Evolutionary conservation across 92 coral and sea anemone genomes (phyloP).

Genomic region (Palythoa caribaeorum): DNA sequence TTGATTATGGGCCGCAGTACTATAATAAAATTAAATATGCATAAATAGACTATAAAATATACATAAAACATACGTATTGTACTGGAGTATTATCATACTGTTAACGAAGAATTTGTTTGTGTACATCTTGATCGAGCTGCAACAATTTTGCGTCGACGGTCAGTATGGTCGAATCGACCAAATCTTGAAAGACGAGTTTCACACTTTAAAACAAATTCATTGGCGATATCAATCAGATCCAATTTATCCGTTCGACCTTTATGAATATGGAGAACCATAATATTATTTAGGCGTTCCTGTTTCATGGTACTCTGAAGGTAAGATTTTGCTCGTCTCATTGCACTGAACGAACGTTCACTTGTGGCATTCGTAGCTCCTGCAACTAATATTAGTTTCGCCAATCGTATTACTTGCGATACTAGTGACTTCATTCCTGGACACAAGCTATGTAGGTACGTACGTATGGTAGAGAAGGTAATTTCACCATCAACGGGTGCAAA

Average conservation of each 20-base stretch:
- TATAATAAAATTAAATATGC: not conserved
- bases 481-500: slow-evolving; percentile 6
- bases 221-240: slow-evolving; percentile 9
- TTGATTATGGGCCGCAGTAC: slow-evolving; percentile 3
- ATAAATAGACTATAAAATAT: not conserved
- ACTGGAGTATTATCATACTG: not conserved
- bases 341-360: slow-evolving; percentile 2
- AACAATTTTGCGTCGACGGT: slow-evolving; percentile 9
- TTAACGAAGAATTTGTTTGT: slow-evolving; percentile 2
- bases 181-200: slow-evolving; percentile 7
- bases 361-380: slow-evolving; percentile 11
- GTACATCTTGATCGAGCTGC: slow-evolving; percentile 6
- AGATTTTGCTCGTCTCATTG: slow-evolving; percentile 2
- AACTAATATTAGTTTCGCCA: slow-evolving; percentile 7
- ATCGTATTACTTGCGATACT: slow-evolving; percentile 7
- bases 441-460: slow-evolving; percentile 9
- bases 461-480: slow-evolving; percentile 7
- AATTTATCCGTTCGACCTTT: slow-evolving; percentile 7
- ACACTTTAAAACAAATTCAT: slow-evolving; percentile 5
- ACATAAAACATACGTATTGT: not conserved
- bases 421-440: slow-evolving; percentile 9
- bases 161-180: slow-evolving; percentile 10
- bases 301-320: slow-evolving; percentile 8
- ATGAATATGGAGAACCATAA: slow-evolving; percentile 7
- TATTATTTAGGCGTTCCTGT: slow-evolving; percentile 7